Conservation (phyloP, 2,888 invertebrate genomes). For the Anoncus sp. region DNA sequence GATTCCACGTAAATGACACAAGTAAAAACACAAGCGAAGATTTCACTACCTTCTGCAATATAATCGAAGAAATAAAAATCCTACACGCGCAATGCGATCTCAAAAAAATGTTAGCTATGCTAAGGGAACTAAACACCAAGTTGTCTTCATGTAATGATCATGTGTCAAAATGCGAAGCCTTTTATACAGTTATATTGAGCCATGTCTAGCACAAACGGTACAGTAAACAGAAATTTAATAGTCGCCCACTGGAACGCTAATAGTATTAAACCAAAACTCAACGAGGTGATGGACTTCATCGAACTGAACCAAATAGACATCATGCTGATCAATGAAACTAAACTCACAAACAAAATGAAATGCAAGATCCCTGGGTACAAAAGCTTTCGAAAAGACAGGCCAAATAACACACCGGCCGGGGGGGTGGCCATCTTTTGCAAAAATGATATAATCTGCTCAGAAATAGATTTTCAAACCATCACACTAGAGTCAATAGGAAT, state of each 20-base stretch:
- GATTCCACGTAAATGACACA: no score
- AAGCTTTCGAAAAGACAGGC: constrained; percentile 9
- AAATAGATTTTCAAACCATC: neutral
- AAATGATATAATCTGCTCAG: neutral
- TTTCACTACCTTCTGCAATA: neutral
- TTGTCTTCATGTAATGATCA: neutral
- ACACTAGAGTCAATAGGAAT: neutral
- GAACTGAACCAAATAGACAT: neutral
- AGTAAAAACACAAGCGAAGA: no score
- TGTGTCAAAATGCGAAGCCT: neutral
- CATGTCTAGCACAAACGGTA: neutral
- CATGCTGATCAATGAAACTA: neutral
- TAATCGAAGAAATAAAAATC: neutral
- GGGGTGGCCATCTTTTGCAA: constrained; percentile 17
- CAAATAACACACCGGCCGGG: neutral
- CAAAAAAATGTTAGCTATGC: constrained; percentile 1
- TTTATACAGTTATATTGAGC: neutral
- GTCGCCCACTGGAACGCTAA: constrained; percentile 24
- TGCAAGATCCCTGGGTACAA: constrained; percentile 13
- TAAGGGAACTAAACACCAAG: neutral
- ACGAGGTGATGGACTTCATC: constrained; percentile 9
- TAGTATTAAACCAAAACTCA: neutral
- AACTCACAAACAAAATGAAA: constrained; percentile 9
- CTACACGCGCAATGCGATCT: neutral
- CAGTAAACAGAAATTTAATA: neutral